A percentile compares a stretch with the other conserved stretches of the same genome.
Evolutionary conservation across 2,888 invertebrate genomes (phyloP).

Genomic region (Phyllotreta striolata): DNA sequence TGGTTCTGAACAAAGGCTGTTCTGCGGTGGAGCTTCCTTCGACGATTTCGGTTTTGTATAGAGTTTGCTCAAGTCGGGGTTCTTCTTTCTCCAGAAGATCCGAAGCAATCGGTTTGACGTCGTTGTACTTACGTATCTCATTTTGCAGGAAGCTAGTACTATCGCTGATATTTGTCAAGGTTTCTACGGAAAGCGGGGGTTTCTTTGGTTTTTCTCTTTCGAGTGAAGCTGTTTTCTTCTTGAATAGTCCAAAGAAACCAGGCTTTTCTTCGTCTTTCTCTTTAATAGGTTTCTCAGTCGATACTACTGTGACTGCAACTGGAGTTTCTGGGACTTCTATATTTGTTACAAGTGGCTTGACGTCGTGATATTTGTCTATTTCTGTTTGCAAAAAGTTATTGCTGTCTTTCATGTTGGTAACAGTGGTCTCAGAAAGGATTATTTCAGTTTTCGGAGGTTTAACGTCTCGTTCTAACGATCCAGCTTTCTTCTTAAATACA

Average conservation of each 20-base stretch:
- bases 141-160: conserved; percentile 37
- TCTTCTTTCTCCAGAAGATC: not conserved
- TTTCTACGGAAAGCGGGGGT: conserved; percentile 19
- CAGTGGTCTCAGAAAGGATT: conserved; percentile 24
- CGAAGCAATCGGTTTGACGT: conserved; percentile 37
- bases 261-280: conserved; percentile 22
- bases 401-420: conserved; percentile 1
- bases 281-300: too few species aligned
- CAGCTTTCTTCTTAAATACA: too few species aligned
- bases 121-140: conserved; percentile 46
- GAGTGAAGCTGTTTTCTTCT: conserved; percentile 2
- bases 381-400: conserved; percentile 38
- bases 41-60: conserved; percentile 28
- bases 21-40: conserved; percentile 41
- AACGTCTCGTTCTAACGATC: too few species aligned
- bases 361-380: conserved; percentile 43
- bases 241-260: conserved; percentile 37
- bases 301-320: too few species aligned
- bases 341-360: conserved; percentile 27
- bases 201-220: not conserved
- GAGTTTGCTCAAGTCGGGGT: conserved; percentile 21
- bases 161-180: conserved; percentile 16
- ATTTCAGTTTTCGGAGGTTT: conserved; percentile 7
- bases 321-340: too few species aligned
- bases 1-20: conserved; percentile 22